phyloP scores from a whole-genome alignment of 1,140 invertebrate species.

The Caenorhabditis inopinata region DNA sequence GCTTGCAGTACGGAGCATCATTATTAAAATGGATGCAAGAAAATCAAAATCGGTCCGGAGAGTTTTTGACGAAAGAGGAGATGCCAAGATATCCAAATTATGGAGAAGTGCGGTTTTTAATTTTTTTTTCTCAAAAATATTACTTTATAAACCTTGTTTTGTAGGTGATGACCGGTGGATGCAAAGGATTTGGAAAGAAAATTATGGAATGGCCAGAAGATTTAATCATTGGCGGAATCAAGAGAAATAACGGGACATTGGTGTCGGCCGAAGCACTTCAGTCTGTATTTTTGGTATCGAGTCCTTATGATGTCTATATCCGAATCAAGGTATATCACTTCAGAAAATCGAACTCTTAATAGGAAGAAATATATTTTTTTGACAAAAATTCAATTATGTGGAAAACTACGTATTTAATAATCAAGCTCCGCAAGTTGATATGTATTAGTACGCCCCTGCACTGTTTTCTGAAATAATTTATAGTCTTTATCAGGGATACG shows the following conservation, averaged over 20 bases:
- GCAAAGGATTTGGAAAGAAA: slow-evolving; percentile 91
- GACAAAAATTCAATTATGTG: too few relatives aligned
- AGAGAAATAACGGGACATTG: slow-evolving; percentile 55
- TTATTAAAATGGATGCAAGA: slow-evolving; percentile 61
- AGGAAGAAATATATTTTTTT: too few relatives aligned
- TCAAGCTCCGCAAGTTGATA: too few relatives aligned
- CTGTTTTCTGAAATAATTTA: too few relatives aligned
- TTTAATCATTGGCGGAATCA: slow-evolving; percentile 86
- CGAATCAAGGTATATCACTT: slow-evolving; percentile 55
- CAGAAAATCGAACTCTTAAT: too few relatives aligned
- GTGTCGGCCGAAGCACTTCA: slow-evolving; percentile 74
- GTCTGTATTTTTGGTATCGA: slow-evolving; percentile 81
- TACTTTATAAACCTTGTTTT: too few relatives aligned
- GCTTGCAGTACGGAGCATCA: slow-evolving; percentile 55
- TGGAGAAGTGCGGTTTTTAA: slow-evolving; percentile 71
- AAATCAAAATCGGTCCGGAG: slow-evolving; percentile 50
- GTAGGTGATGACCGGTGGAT: slow-evolving; percentile 83
- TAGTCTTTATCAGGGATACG: too few relatives aligned
- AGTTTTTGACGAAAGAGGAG: slow-evolving; percentile 58
- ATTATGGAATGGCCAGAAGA: slow-evolving; percentile 99
- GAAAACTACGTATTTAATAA: too few relatives aligned
- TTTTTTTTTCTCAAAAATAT: too few relatives aligned
- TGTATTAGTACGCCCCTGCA: too few relatives aligned
- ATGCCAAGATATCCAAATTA: slow-evolving; percentile 75
- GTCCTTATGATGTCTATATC: slow-evolving; percentile 55